A percentile compares a stretch with the other conserved stretches of the same genome.
These are phyloP conservation scores for Camponotus pennsylvanicus DNA, from an alignment of 1,140 invertebrate species.

Conservation along the genomic window DNA sequence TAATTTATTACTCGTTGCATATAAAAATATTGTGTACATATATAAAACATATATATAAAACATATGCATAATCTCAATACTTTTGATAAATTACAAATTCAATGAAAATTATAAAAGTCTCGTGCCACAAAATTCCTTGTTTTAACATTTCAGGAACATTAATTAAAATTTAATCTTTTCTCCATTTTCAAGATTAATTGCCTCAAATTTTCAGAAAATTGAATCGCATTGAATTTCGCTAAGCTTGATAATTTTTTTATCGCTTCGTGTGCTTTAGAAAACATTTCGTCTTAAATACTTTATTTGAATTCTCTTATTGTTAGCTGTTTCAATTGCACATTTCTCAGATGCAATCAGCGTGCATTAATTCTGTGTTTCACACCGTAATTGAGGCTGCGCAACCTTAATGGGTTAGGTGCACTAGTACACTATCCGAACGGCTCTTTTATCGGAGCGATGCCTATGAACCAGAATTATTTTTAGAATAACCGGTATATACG, in stretches of 20 bases:
- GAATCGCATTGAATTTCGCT: background rate
- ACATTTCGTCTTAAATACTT: background rate
- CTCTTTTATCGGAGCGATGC: constrained; percentile 35
- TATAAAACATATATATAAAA: background rate
- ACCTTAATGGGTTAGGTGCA: constrained; percentile 27
- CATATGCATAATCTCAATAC: background rate
- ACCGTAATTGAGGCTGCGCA: constrained; percentile 45
- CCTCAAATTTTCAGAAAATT: background rate
- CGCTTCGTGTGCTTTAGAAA: background rate
- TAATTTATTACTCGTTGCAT: background rate
- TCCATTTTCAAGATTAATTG: background rate
- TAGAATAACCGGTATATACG: constrained; percentile 64
- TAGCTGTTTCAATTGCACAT: background rate
- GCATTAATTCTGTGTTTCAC: constrained; percentile 31
- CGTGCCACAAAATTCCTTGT: background rate
- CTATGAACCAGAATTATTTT: constrained; percentile 71
- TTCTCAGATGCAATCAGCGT: background rate
- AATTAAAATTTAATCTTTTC: background rate
- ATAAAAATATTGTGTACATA: too few relatives aligned
- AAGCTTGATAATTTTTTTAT: background rate
- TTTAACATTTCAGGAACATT: background rate
- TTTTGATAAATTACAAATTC: background rate
- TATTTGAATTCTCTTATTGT: background rate
- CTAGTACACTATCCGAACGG: constrained; percentile 50
- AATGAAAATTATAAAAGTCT: background rate